A percentile compares a stretch with the other conserved stretches of the same genome.
Conservation (phyloP, 1,140 invertebrate genomes). For the Hypothenemus hampei region DNA sequence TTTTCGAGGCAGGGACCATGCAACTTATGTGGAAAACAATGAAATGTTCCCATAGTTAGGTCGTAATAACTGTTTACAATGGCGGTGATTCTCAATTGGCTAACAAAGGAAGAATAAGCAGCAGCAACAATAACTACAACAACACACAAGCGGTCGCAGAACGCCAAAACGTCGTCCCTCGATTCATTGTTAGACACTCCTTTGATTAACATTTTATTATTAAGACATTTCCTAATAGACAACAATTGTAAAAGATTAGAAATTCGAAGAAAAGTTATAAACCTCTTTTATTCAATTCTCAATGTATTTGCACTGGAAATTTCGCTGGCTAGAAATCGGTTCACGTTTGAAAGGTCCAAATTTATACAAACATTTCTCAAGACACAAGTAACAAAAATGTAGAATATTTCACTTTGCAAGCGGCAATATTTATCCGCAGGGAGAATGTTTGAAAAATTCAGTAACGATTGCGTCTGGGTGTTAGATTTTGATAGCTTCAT, state of each 20-base stretch:
- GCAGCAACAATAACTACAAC: background rate
- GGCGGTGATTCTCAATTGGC: background rate
- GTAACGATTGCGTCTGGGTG: conserved; percentile 2
- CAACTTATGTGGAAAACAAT: background rate
- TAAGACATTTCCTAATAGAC: too few species aligned
- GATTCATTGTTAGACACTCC: too few species aligned
- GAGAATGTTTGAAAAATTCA: conserved; percentile 2
- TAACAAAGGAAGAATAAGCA: conserved; percentile 5
- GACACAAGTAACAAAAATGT: background rate
- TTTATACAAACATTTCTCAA: too few species aligned
- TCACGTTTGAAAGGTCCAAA: too few species aligned
- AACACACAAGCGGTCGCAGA: background rate
- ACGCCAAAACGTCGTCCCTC: too few species aligned
- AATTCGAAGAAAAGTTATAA: too few species aligned
- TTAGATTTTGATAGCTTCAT: conserved; percentile 5
- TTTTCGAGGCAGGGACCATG: conserved; percentile 6
- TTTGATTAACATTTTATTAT: too few species aligned
- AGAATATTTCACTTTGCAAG: background rate
- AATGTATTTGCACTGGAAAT: background rate
- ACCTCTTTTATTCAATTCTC: background rate
- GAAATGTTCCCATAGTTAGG: conserved; percentile 6
- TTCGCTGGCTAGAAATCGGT: too few species aligned
- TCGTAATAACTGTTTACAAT: conserved; percentile 8
- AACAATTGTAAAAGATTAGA: too few species aligned
- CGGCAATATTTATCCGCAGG: conserved; percentile 3